Evolutionary conservation across 1,140 invertebrate species (phyloP).

Genomic region (Macrosteles quadrilineatus): DNA sequence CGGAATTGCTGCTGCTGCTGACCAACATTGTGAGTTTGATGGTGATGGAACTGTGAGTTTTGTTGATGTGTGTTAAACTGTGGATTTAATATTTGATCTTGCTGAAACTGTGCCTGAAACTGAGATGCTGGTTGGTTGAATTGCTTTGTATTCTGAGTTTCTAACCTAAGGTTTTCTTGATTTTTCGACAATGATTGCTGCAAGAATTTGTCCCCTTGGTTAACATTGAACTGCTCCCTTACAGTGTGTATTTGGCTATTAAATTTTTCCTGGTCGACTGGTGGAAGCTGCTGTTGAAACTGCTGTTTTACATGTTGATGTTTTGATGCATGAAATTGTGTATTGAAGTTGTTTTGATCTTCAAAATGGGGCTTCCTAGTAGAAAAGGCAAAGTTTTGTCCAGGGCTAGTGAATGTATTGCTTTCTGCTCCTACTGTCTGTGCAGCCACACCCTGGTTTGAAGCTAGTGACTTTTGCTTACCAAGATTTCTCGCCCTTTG

Average conservation of each 20-base stretch:
- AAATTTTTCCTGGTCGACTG: background rate
- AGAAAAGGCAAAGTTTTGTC: slow-evolving; percentile 13
- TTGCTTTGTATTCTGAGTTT: background rate
- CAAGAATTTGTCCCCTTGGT: background rate
- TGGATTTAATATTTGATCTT: background rate
- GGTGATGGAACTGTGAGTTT: background rate
- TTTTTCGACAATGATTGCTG: background rate
- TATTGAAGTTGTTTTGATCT: slow-evolving; percentile 10
- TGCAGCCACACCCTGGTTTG: slow-evolving; percentile 9
- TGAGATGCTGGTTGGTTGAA: background rate
- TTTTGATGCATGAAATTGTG: slow-evolving; percentile 9
- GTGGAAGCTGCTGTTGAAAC: slow-evolving; percentile 11
- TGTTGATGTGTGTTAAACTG: background rate
- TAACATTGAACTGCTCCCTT: background rate
- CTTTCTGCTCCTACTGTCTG: slow-evolving; percentile 1
- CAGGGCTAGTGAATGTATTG: slow-evolving; percentile 9
- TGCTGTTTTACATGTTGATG: slow-evolving; percentile 10
- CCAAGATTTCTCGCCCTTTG: slow-evolving; percentile 53
- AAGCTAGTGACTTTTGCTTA: slow-evolving; percentile 33
- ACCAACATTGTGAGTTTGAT: no score
- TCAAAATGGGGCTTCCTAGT: background rate
- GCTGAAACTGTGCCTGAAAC: background rate
- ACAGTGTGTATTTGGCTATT: slow-evolving; percentile 3
- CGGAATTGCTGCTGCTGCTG: background rate
- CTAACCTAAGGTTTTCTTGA: background rate